These are phyloP conservation scores for Amaurobius ferox DNA, from an alignment of 2,888 invertebrate genomes.

Conservation along the genomic window DNA sequence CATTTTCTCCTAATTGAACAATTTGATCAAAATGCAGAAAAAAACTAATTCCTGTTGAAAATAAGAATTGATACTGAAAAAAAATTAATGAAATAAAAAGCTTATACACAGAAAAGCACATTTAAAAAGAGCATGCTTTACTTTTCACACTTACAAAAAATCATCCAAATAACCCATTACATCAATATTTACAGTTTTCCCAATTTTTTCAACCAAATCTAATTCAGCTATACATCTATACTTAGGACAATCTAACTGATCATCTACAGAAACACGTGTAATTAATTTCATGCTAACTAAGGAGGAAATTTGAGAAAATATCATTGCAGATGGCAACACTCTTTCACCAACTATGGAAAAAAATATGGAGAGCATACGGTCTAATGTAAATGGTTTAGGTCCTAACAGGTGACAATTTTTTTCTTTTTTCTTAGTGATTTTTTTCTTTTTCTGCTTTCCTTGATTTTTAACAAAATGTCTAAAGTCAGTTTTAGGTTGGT, in stretches of 20 bases:
- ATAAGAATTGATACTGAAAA: too few species aligned
- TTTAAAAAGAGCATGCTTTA: not conserved
- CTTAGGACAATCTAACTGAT: conserved; percentile 54
- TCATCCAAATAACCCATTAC: conserved; percentile 66
- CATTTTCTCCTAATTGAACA: too few species aligned
- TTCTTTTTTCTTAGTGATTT: conserved; percentile 79
- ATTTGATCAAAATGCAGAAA: too few species aligned
- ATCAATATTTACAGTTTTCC: conserved; percentile 55
- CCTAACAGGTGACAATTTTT: conserved; percentile 81
- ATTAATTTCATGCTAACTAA: conserved; percentile 36
- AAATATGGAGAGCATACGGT: conserved; percentile 90
- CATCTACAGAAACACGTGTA: conserved; percentile 43
- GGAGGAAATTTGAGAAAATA: conserved; percentile 51
- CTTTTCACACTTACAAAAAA: conserved; percentile 34
- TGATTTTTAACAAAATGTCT: conserved; percentile 77
- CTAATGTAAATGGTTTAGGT: conserved; percentile 89
- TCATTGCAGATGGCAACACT: conserved; percentile 49
- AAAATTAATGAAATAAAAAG: too few species aligned
- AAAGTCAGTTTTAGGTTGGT: conserved; percentile 91
- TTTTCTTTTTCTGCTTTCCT: conserved; percentile 85
- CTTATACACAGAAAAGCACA: too few species aligned
- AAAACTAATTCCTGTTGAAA: too few species aligned
- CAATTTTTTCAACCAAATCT: conserved; percentile 46
- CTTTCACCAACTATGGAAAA: conserved; percentile 85
- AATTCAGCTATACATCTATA: conserved; percentile 55